These are phyloP conservation scores for Drosophila mayri DNA, from an alignment of 1,140 invertebrate genomes.

Conservation along the genomic window DNA sequence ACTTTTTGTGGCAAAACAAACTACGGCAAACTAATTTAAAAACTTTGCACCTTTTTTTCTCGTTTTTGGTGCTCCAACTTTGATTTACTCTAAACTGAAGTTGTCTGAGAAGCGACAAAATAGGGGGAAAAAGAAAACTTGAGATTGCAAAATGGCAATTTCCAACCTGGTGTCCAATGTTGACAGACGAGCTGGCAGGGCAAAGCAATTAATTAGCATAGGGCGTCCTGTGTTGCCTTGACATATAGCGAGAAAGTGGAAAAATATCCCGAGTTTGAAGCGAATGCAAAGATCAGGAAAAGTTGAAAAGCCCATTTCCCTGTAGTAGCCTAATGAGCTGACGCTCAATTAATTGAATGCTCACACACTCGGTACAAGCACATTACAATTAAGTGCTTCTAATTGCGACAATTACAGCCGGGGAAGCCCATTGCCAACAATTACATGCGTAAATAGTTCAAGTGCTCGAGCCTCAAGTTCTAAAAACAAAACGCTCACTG, in stretches of 20 bases:
- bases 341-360: slow-evolving; percentile 43
- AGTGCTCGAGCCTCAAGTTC: slow-evolving; percentile 19
- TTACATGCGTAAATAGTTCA: slow-evolving; percentile 44
- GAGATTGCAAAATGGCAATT: slow-evolving; percentile 34
- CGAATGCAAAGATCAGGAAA: slow-evolving; percentile 2
- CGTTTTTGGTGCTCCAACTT: slow-evolving; percentile 21
- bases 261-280: background rate
- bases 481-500: slow-evolving; percentile 34
- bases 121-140: slow-evolving; percentile 18
- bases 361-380: slow-evolving; percentile 26
- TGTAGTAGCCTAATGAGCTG: slow-evolving; percentile 10
- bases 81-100: slow-evolving; percentile 35
- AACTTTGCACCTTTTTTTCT: slow-evolving; percentile 39
- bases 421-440: slow-evolving; percentile 25
- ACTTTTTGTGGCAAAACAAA: slow-evolving; percentile 43
- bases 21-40: slow-evolving; percentile 61
- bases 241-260: background rate
- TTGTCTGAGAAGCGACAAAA: slow-evolving; percentile 10
- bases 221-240: slow-evolving; percentile 9
- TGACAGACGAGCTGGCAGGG: slow-evolving; percentile 32
- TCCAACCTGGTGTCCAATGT: slow-evolving; percentile 18
- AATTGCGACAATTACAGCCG: slow-evolving; percentile 41
- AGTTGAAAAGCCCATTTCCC: background rate
- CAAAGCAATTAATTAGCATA: slow-evolving; percentile 59
- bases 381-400: slow-evolving; percentile 42